Conservation (phyloP, 2,888 invertebrate genomes). For the Drosophila meridiana region DNA sequence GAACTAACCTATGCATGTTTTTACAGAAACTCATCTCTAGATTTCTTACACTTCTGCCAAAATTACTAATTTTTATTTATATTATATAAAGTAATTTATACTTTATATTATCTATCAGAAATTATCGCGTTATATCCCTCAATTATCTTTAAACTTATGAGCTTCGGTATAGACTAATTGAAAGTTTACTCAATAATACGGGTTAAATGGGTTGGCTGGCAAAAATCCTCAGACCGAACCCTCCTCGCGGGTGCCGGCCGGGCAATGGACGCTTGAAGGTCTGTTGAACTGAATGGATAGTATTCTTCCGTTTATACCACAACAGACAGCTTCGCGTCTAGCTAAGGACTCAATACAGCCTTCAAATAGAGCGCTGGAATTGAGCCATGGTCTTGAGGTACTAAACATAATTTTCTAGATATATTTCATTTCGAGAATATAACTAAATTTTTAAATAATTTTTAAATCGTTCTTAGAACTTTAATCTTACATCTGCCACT, state of each 20-base stretch:
- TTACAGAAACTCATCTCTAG: background rate
- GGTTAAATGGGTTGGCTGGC: constrained; percentile 51
- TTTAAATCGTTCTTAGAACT: background rate
- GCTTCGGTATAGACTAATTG: background rate
- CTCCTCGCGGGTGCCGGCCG: constrained; percentile 62
- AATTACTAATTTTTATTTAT: background rate
- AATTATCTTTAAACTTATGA: background rate
- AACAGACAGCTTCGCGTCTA: constrained; percentile 19
- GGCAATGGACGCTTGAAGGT: constrained; percentile 41
- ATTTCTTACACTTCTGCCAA: constrained; percentile 26
- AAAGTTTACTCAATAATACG: background rate
- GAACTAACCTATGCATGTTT: no score
- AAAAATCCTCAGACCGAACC: constrained; percentile 58
- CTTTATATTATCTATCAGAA: background rate
- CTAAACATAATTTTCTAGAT: background rate
- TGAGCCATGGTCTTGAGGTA: constrained; percentile 57
- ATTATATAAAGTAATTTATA: no score
- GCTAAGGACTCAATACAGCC: constrained; percentile 42
- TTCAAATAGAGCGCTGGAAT: background rate
- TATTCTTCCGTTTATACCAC: background rate
- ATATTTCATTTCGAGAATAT: background rate
- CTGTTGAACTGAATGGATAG: background rate
- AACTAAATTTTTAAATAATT: background rate
- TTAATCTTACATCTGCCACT: no score
- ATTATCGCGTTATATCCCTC: background rate